A percentile compares a stretch with the other conserved stretches of the same genome.
Conservation (phyloP, 64 coral and sea anemone species). For the Montipora efflorescens region DNA sequence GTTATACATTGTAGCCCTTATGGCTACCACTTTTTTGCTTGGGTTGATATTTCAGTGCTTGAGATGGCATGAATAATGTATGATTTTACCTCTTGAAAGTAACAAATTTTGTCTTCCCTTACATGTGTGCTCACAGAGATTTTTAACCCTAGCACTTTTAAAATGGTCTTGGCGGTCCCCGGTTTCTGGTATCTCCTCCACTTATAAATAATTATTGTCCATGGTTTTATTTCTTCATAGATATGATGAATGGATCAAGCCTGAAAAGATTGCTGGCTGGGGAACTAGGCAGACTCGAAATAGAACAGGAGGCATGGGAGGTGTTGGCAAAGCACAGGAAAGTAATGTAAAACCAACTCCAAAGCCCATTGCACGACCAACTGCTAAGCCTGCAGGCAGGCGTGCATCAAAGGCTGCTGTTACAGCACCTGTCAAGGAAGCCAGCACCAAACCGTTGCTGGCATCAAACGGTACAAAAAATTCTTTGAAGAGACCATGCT, state of each 20-base stretch:
- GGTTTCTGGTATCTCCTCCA: no score
- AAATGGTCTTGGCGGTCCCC: no score
- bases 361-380: constrained; percentile 62
- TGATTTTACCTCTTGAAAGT: no score
- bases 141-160: no score
- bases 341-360: constrained; percentile 67
- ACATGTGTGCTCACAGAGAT: no score
- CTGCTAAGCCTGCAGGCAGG: constrained; percentile 36
- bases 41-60: no score
- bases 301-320: constrained; percentile 42
- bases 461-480: constrained; percentile 52
- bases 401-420: background rate
- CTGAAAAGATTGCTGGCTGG: constrained; percentile 79
- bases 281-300: constrained; percentile 81
- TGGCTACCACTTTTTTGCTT: no score
- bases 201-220: background rate
- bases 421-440: constrained; percentile 33
- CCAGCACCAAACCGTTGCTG: constrained; percentile 1
- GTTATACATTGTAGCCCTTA: no score
- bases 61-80: no score
- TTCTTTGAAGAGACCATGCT: constrained; percentile 65
- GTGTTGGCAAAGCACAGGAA: constrained; percentile 41
- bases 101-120: no score
- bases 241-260: constrained; percentile 96
- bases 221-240: constrained; percentile 24